Base-by-base conservation (phyloP, 1,140 invertebrate genomes). In the Brachionus sp. region DNA sequence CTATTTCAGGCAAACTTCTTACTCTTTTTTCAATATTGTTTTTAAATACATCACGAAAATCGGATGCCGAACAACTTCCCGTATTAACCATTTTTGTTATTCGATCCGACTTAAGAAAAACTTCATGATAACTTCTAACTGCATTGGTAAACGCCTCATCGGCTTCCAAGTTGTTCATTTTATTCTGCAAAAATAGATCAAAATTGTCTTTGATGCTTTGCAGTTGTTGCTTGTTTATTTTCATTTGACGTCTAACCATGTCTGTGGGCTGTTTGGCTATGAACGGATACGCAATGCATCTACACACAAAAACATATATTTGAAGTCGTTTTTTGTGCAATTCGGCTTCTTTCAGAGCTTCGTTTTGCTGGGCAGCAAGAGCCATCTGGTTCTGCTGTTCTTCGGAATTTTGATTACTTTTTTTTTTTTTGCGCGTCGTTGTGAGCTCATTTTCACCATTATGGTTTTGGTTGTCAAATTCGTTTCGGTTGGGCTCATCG, bases 71-170 rank as follows among this genome's bases (percentile, higher is more conserved):
- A 90, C 96, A 98, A 84, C 95, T 97, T 68, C 97, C 97, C 84
- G 95, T 95, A 86, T 94, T 93, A 23, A 99, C 97, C 93, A 99
- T 97, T 89, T 94, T 94, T 37, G 93, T 90, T 42, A 98, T 94
- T 84, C 97, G 91, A 86, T 99, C 97, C 64, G 95, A 98, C 88
- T 95, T 96, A 3, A 99, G 91, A 90, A 99, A 99, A 50, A 98
- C 95, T 88, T 99, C 97, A 88, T 92, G 93, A 90, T 98, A 99
- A 86, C 93, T 96, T 88, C 98, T 95, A 44, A 99, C 95, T 23
- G 97, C 96, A 90, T 98, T 98, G 88, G 95, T 96, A 88, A 99
- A 99, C 78, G 97, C 97, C 90, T 99, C 97, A 89, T 99, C 97
- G 12, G 96, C 96, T 89, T 97, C 93, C 87, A 99, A 98, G 75